phyloP scores from a whole-genome alignment of 2,888 invertebrate genomes.

The Pachymerium ferrugineum region DNA sequence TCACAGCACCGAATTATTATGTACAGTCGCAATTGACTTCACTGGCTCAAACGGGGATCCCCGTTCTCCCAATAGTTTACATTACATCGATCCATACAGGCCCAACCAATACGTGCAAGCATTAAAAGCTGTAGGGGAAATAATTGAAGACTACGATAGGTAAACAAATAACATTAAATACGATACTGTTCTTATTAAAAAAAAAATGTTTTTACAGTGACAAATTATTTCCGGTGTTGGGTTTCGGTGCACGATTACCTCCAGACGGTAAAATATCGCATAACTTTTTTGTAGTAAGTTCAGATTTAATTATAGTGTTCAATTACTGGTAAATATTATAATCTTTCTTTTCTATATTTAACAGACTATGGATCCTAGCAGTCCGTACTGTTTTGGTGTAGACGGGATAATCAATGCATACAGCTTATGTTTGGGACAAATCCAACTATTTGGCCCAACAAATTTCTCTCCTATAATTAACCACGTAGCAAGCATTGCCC shows the following conservation, averaged over 20 bases:
- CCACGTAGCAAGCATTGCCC: constrained; percentile 52
- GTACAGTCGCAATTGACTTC: constrained; percentile 51
- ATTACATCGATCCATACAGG: constrained; percentile 37
- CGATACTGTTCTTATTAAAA: not conserved
- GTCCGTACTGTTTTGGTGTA: constrained; percentile 53
- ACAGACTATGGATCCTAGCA: constrained; percentile 53
- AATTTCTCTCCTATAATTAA: constrained; percentile 57
- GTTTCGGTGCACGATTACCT: constrained; percentile 54
- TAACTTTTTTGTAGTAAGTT: constrained; percentile 47
- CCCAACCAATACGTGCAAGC: constrained; percentile 44
- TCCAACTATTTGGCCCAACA: constrained; percentile 57
- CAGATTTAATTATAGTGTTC: not conserved
- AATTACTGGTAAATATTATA: not conserved
- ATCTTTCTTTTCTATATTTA: constrained; percentile 39
- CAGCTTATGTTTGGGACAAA: constrained; percentile 50
- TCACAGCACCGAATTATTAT: constrained; percentile 47
- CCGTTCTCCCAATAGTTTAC: constrained; percentile 39
- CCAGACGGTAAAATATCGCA: constrained; percentile 49
- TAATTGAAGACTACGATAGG: constrained; percentile 40
- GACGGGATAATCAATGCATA: constrained; percentile 53
- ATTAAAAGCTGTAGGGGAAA: constrained; percentile 44
- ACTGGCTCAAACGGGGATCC: constrained; percentile 44
- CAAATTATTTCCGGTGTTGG: constrained; percentile 53
- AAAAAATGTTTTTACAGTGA: constrained; percentile 39
- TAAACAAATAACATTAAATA: not conserved